Evolutionary conservation across 2,888 invertebrate genomes (phyloP).

Genomic region (Cartodere bifasciata): DNA sequence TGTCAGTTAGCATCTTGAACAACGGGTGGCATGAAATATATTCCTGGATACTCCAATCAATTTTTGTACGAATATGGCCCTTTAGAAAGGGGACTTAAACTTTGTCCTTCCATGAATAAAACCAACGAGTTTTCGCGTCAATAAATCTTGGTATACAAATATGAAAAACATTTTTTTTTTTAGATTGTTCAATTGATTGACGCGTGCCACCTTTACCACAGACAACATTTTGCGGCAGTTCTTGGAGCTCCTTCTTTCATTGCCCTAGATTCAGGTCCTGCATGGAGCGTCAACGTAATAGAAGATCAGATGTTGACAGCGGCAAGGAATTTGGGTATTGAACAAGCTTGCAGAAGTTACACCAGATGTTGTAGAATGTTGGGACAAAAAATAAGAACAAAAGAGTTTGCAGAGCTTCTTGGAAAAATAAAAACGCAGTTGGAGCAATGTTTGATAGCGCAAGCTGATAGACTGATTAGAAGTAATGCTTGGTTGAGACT

Average conservation of each 20-base stretch:
- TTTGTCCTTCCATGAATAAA: too few species aligned
- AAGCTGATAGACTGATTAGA: slow-evolving; percentile 51
- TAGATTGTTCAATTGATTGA: slow-evolving; percentile 71
- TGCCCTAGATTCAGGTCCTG: slow-evolving; percentile 54
- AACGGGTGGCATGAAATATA: too few species aligned
- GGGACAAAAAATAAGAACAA: slow-evolving; percentile 27
- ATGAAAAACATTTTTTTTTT: too few species aligned
- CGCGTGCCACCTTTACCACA: slow-evolving; percentile 65
- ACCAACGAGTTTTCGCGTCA: too few species aligned
- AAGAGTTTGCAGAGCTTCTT: slow-evolving; percentile 36
- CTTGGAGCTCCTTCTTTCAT: slow-evolving; percentile 47
- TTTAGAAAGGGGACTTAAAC: too few species aligned
- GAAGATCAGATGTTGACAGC: slow-evolving; percentile 70
- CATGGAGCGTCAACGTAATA: slow-evolving; percentile 60
- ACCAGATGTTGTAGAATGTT: slow-evolving; percentile 35
- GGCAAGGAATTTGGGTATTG: slow-evolving; percentile 65
- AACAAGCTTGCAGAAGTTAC: slow-evolving; percentile 73
- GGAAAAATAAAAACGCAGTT: slow-evolving; percentile 50
- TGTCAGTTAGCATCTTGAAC: too few species aligned
- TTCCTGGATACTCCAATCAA: too few species aligned
- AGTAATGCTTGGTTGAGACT: slow-evolving; percentile 52
- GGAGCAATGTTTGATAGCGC: slow-evolving; percentile 58
- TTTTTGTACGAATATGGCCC: too few species aligned
- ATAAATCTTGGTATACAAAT: too few species aligned
- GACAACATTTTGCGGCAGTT: slow-evolving; percentile 65